Conservation (phyloP, 2,888 invertebrate genomes). For the Smittia aterrima region DNA sequence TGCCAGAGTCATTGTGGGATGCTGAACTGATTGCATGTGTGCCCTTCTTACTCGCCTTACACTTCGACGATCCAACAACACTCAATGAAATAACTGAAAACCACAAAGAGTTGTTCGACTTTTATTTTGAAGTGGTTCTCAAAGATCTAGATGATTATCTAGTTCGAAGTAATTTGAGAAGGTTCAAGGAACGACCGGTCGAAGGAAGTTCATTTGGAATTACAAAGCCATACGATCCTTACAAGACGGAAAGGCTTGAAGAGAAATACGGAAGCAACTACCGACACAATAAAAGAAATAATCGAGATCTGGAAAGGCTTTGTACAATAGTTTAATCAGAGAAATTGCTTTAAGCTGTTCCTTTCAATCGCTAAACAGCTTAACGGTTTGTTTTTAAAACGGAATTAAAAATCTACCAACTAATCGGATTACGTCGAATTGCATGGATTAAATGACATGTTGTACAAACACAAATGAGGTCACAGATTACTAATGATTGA, state of each 20-base stretch:
- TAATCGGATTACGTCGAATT: too few species aligned
- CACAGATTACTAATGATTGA: too few species aligned
- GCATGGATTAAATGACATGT: too few species aligned
- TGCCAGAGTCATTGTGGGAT: not conserved
- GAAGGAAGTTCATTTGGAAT: not conserved
- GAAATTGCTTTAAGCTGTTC: not conserved
- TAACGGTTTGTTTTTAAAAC: too few species aligned
- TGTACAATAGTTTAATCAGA: not conserved
- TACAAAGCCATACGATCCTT: not conserved
- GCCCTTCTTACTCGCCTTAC: not conserved
- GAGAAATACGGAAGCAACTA: constrained; percentile 9
- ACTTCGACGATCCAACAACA: not conserved
- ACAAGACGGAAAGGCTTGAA: not conserved
- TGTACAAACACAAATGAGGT: too few species aligned
- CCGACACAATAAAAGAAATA: constrained; percentile 6
- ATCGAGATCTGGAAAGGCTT: constrained; percentile 8
- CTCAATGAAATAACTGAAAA: not conserved
- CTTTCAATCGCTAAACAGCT: too few species aligned
- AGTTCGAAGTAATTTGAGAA: not conserved
- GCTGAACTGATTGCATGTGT: not conserved
- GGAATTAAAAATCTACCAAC: too few species aligned
- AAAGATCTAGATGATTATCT: not conserved
- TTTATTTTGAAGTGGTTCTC: not conserved
- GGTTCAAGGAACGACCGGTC: constrained; percentile 4
- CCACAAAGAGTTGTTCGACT: not conserved